Conservation (phyloP, 1,140 invertebrate species). For the Liolophura sinensis region DNA sequence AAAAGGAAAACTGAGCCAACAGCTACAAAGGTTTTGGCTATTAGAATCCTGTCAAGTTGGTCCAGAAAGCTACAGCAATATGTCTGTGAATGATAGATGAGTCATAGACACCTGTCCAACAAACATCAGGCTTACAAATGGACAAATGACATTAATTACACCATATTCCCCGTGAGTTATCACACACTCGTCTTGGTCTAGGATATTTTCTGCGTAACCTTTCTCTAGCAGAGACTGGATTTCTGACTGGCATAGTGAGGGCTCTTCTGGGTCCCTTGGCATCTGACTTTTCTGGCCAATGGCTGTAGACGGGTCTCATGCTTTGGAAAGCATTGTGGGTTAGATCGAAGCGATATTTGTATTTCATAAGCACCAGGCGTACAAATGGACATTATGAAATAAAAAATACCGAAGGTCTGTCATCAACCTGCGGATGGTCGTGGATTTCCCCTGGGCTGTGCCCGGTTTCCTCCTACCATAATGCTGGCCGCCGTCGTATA, state of each 20-base stretch:
- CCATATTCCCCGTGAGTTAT: constrained; percentile 1
- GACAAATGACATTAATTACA: neutral
- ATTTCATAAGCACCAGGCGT: too few species aligned
- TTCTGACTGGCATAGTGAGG: neutral
- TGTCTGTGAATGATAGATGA: neutral
- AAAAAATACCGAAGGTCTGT: too few species aligned
- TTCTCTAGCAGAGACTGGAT: constrained; percentile 7
- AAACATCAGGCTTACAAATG: neutral
- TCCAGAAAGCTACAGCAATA: neutral
- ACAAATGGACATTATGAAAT: too few species aligned
- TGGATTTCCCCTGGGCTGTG: too few species aligned
- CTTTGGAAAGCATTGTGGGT: neutral
- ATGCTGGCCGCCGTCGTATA: too few species aligned
- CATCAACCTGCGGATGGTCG: too few species aligned
- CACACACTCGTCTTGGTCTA: neutral
- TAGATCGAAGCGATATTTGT: neutral
- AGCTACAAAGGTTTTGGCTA: neutral
- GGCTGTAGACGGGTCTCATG: neutral
- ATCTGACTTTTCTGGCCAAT: constrained; percentile 3
- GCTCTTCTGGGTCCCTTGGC: neutral
- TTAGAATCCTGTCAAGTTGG: neutral
- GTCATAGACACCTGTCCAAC: neutral
- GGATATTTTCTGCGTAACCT: constrained; percentile 5
- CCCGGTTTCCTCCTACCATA: too few species aligned
- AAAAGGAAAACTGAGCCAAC: neutral